Evolutionary conservation across 1,140 invertebrate species (phyloP).

Genomic region (Apis mellifera): Amel_HAv3.1 CM009936.2:1990501-1991000

Average conservation of each 20-base stretch:
- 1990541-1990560: no score
- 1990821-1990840: constrained; percentile 22
- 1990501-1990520: no score
- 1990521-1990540: not conserved
- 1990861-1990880: not conserved
- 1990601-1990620: constrained; percentile 52
- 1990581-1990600: constrained; percentile 35
- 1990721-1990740: constrained; percentile 67
- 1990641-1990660: constrained; percentile 78
- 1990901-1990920: not conserved
- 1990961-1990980: constrained; percentile 19
- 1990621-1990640: constrained; percentile 75
- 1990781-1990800: no score
- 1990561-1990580: not conserved
- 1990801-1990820: constrained; percentile 38
- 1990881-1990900: not conserved
- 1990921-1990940: constrained; percentile 13
- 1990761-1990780: no score
- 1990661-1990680: constrained; percentile 80
- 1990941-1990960: no score
- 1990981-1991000: constrained; percentile 33
- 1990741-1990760: constrained; percentile 42
- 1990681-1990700: constrained; percentile 82
- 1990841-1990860: not conserved
- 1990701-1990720: constrained; percentile 77